Evolutionary conservation across 2,113 vertebrate species (phyloP).

Genomic region (Eulemur rufifrons): DNA sequence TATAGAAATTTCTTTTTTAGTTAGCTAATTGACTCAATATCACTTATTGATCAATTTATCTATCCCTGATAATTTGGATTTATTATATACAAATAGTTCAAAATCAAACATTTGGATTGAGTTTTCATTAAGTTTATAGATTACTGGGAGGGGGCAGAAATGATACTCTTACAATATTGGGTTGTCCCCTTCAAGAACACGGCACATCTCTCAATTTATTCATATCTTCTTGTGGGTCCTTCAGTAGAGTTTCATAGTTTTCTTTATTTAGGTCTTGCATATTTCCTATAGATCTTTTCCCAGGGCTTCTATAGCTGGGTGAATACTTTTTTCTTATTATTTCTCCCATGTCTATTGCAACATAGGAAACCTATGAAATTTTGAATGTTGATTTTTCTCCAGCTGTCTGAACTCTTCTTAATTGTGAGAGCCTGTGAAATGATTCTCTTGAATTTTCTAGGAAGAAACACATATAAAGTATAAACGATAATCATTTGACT

Average conservation of each 20-base stretch:
- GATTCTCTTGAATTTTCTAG: not conserved
- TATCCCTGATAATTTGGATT: not conserved
- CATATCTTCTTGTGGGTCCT: not conserved
- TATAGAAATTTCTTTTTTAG: not conserved
- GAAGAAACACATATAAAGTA: not conserved
- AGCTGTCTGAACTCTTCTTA: not conserved
- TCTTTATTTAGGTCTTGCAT: not conserved
- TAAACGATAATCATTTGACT: not conserved
- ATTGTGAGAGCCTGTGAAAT: not conserved
- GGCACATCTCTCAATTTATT: not conserved
- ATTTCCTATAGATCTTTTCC: not conserved
- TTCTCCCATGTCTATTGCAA: not conserved
- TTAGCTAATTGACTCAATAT: not conserved
- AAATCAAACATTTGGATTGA: not conserved
- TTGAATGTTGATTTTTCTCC: constrained; percentile 23
- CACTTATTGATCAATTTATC: not conserved
- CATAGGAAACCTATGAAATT: not conserved
- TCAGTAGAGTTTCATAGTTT: not conserved
- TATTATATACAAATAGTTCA: not conserved
- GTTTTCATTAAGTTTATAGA: not conserved
- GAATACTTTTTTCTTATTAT: not conserved
- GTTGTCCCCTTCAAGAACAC: not conserved
- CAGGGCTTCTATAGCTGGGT: not conserved
- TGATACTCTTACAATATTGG: not conserved
- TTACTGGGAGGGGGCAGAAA: not conserved